Conservation (phyloP, 1,140 invertebrate species). For the Trachymyrmex septentrionalis region DNA sequence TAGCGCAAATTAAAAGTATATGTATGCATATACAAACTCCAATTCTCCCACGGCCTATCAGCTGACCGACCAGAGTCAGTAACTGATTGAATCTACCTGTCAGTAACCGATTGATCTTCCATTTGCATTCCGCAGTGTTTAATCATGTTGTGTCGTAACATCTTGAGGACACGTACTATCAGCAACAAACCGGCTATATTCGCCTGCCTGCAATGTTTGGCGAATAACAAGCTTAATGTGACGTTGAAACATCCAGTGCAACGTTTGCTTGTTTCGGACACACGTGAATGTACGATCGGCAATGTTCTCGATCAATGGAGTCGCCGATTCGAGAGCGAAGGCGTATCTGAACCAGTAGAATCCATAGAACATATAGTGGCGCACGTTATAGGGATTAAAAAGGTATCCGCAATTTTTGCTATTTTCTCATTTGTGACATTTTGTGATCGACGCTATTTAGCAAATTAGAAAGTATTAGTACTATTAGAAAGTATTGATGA, state of each 20-base stretch:
- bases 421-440: slow-evolving; percentile 13
- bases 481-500: neutral
- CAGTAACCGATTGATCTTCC: neutral
- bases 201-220: neutral
- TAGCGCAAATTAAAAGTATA: neutral
- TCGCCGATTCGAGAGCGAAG: slow-evolving; percentile 79
- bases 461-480: neutral
- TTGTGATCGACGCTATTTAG: neutral
- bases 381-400: slow-evolving; percentile 80
- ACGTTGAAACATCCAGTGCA: neutral
- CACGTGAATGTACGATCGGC: slow-evolving; percentile 59
- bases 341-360: slow-evolving; percentile 81
- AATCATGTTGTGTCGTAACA: slow-evolving; percentile 55
- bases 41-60: neutral
- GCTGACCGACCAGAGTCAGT: neutral
- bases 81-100: neutral
- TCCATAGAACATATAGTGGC: slow-evolving; percentile 84
- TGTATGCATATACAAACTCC: neutral
- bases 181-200: neutral
- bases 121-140: neutral
- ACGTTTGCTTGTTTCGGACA: neutral
- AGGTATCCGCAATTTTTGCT: slow-evolving; percentile 74
- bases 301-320: slow-evolving; percentile 77
- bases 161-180: slow-evolving; percentile 22
- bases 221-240: slow-evolving; percentile 2